Evolutionary conservation across 1,140 invertebrate species (phyloP), one percentile per base, ranked within the genome.

Genomic region (Paralvinella palmiformis): DNA sequence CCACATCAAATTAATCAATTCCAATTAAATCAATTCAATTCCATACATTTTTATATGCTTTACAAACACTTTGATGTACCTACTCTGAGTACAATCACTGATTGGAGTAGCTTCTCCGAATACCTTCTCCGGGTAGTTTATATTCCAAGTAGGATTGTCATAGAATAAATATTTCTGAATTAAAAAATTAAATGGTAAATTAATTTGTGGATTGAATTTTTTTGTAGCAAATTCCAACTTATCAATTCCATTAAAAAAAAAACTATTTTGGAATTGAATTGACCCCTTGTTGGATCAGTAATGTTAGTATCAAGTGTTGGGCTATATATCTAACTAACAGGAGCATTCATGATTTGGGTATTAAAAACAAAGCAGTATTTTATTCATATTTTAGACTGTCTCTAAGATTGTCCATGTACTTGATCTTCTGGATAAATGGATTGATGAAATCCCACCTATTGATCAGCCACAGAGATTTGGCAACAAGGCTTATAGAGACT

Each of bases 381-480:
- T 35, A 17, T 44, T 64, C 20, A 63, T 48, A 45, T 65, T 70
- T 59, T 76, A 85, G 66, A 82, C 82, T 65, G 79, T 89, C 17
- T 73, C 78, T 53, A 87, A 87, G 69, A 71, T 95, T 22, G 59
- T 90, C 2, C 70, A 78, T 0, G 74, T 96, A 64, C 80, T 98
- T 37, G 85, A 91, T 27, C 87, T 84, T 71, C 80, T 97, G 64
- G 85, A 88, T 66, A 77, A 84, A 62, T 85, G 90, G 81, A 86
- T 96, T 64, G 87, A 90, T 73, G 87, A 94, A 69, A 91, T 88
- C 68, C 93, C 92, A 44, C 92, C 94, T 0, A 84, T 94, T 55
- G 90, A 96, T 66, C 93, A 97, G 75, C 93, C 94, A 1, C 93
- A 96, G 78, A 82, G 96, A 67, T 98, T 97, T 86, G 96, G 96